phyloP scores from a whole-genome alignment of 64 coral and sea anemone species.

The Astreopora myriophthalma region DNA sequence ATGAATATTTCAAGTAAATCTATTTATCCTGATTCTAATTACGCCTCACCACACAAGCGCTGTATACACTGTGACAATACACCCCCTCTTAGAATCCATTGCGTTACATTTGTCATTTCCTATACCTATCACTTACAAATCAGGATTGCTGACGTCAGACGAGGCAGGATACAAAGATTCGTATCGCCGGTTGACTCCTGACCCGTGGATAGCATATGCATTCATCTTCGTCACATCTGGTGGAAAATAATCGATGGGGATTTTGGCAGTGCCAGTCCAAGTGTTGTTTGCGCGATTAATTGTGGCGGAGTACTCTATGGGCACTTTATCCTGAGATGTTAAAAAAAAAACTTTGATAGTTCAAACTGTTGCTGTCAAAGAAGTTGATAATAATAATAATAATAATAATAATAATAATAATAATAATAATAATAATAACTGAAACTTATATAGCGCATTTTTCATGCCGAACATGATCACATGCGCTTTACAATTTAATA shows the following conservation, averaged over 20 bases:
- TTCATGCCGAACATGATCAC: no score
- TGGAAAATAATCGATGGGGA: conserved; percentile 89
- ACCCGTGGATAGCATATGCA: conserved; percentile 87
- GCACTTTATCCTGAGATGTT: conserved; percentile 72
- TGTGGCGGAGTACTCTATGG: conserved; percentile 70
- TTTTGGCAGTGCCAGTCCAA: conserved; percentile 77
- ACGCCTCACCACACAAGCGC: no score
- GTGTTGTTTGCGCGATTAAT: conserved; percentile 57
- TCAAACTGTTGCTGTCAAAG: background rate
- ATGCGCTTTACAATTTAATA: no score
- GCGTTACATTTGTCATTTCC: no score
- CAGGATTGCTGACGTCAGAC: conserved; percentile 32
- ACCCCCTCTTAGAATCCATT: no score
- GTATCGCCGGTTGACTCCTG: conserved; percentile 43
- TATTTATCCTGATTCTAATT: no score
- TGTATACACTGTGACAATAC: no score
- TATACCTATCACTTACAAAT: conserved; percentile 86
- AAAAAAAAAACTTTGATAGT: background rate
- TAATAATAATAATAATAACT: no score
- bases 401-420: no score
- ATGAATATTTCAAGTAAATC: no score
- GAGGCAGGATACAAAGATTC: conserved; percentile 81
- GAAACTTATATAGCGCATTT: no score
- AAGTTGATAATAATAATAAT: no score
- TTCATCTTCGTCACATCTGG: conserved; percentile 80